A percentile compares a stretch with the other conserved stretches of the same genome.
Conservation (phyloP, 2,797 vertebrate genomes). For the Ibycter americanus region DNA sequence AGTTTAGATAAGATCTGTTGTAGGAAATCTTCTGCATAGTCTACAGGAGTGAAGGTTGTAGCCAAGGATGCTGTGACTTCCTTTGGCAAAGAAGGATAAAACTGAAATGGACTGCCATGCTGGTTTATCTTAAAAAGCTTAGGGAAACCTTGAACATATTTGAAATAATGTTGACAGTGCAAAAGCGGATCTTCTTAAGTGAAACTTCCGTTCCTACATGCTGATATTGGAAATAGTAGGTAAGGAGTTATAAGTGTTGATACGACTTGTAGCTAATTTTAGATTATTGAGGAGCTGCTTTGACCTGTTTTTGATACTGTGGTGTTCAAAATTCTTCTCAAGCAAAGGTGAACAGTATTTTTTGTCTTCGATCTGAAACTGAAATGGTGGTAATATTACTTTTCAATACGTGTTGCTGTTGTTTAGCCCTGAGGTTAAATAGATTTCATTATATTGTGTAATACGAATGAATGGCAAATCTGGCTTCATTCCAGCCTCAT, state of each 20-base stretch:
- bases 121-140: conserved; percentile 23
- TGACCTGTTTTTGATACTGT: neutral
- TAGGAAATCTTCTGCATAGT: conserved; percentile 11
- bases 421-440: neutral
- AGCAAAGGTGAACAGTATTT: neutral
- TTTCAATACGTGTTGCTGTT: neutral
- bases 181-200: conserved; percentile 2
- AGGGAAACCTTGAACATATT: conserved; percentile 4
- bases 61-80: conserved; percentile 16
- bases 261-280: conserved; percentile 2
- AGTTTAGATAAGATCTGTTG: conserved; percentile 47
- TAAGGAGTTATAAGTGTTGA: neutral
- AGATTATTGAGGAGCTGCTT: neutral
- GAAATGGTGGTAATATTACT: neutral
- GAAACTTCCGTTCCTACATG: conserved; percentile 2
- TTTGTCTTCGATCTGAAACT: neutral
- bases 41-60: conserved; percentile 4
- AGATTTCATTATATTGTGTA: neutral
- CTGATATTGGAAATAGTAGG: neutral
- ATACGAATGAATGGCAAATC: neutral
- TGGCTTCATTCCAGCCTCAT: neutral
- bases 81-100: conserved; percentile 18
- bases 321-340: neutral
- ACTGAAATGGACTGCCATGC: neutral
- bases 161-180: neutral